Percentiles rank a stretch among this genome's conserved stretches.
Conservation (phyloP, 2,888 invertebrate genomes). For the Brenthis ino region DNA sequence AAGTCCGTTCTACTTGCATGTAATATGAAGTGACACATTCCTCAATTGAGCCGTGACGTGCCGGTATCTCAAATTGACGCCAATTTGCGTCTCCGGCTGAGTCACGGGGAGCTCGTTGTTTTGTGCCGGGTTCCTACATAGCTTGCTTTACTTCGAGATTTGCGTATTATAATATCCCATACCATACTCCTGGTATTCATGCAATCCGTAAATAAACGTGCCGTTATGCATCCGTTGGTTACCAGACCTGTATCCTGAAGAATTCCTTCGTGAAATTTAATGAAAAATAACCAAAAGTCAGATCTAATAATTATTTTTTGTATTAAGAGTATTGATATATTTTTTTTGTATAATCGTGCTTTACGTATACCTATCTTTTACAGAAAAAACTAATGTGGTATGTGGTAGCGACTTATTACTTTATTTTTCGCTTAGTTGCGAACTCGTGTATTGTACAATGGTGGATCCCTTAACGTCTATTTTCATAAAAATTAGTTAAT, state of each 20-base stretch:
- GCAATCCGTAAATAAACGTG: conserved; percentile 20
- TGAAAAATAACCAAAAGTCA: no score
- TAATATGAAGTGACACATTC: conserved; percentile 77
- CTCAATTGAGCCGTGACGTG: conserved; percentile 74
- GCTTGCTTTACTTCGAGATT: conserved; percentile 9
- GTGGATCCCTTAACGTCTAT: no score
- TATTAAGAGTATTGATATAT: no score
- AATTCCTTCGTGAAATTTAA: not conserved
- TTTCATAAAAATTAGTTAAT: no score
- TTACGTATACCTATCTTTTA: no score
- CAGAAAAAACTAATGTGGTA: no score
- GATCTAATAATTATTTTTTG: no score
- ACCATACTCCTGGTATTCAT: conserved; percentile 20
- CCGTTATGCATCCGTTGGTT: conserved; percentile 17
- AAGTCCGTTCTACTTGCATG: conserved; percentile 31
- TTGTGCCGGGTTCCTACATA: conserved; percentile 9
- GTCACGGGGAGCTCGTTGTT: conserved; percentile 51
- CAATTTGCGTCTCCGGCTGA: conserved; percentile 78
- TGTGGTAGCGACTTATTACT: no score
- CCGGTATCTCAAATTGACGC: conserved; percentile 76
- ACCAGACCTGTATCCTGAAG: conserved; percentile 6
- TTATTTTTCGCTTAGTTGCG: no score
- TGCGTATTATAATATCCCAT: conserved; percentile 20
- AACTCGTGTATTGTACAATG: no score
- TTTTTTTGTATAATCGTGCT: no score